Base-by-base conservation (phyloP, 2,888 invertebrate species). In the Zonitis immaculata region DNA sequence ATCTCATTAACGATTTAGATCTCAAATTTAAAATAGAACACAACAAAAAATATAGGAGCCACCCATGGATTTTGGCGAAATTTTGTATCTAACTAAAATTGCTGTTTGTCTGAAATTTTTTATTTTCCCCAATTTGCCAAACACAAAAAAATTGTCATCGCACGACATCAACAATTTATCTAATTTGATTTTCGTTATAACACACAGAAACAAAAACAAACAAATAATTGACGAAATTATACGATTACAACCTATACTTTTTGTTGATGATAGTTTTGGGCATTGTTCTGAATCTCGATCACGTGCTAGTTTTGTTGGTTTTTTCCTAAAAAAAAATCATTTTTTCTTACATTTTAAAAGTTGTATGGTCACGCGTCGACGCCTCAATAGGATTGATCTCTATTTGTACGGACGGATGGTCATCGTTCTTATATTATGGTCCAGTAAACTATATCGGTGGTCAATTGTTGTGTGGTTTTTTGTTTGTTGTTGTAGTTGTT, bases 11-110 rank as follows among this genome's bases (percentile, higher is more conserved):
- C 28, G 48, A n/a, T 49, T 51, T 54, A 48, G 51, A 51, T 54
- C 54, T 18, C 6, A 6, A 44, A 27, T 27, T 30, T 71, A 66
- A 72, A 72, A 72, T 70, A 70, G 58, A 56, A 66, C 66, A 52
- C 47, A n/a, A n/a, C n/a, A n/a, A n/a, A n/a, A n/a, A n/a, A n/a
- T n/a, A n/a, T n/a, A n/a, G n/a, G 46, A 60, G 52, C 59, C 54
- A 47, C 58, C 64, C 63, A 62, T 58, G 51, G 47, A 54, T 64
- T 60, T 57, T 51, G 26, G 49, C 51, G n/a, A n/a, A 57, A 56
- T 52, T 14, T 35, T 47, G 44, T 30, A n/a, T 30, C 4, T 12
- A 30, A 30, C 5, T 7, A 7, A 32, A 14, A 32, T 8, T 2
- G 14, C 25, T 25, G n/a, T n/a, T n/a, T n/a, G n/a, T n/a, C n/a